Evolutionary conservation across 2,888 invertebrate genomes (phyloP), one percentile per base, ranked within the genome.

Genomic region (Noctua janthe): DNA sequence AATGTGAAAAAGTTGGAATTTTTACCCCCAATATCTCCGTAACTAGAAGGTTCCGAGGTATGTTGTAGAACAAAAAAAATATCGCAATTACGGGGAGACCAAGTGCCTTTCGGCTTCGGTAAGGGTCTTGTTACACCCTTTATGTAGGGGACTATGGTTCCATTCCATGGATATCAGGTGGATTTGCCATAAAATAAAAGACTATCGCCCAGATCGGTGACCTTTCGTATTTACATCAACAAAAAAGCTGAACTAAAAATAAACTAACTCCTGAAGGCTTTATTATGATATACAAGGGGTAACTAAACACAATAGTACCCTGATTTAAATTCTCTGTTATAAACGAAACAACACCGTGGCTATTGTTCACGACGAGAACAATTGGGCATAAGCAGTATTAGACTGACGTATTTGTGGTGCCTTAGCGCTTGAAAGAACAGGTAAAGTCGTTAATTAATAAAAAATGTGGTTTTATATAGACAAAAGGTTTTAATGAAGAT

Each of bases 251-350:
- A 47, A 59, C 51, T 62, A 29, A 67, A 81, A 76, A 69, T 13
- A 54, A 54, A 35, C 29, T 54, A 35, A 35, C 35, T 70, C 39
- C 51, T 29, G 70, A 83, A 78, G 51, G 78, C 29, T 78, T 85
- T 82, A 85, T 82, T 75, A 74, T 49, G 20, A 74, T 85, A 78
- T 85, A 85, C 78, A 82, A 82, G 49, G 13, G 71, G 64, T 76
- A 78, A 67, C 43, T 15, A 35, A 39, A 47, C 51, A 85, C 85
- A 85, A 85, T 69, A 20, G 76, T 43, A 4, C n/a, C n/a, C 56
- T 74, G 29, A 56, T 64, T 81, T 64, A 69, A 76, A 49, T 67
- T 47, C 56, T 20, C 64, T 47, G 62, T 78, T 64, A 43, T 74
- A 69, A 74, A 74, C 43, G 39, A 59, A 76, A 84, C 66, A 84